A percentile compares a stretch with the other conserved stretches of the same genome.
phyloP scores from a whole-genome alignment of 2,113 vertebrate genomes.

The Canis aureus region DNA sequence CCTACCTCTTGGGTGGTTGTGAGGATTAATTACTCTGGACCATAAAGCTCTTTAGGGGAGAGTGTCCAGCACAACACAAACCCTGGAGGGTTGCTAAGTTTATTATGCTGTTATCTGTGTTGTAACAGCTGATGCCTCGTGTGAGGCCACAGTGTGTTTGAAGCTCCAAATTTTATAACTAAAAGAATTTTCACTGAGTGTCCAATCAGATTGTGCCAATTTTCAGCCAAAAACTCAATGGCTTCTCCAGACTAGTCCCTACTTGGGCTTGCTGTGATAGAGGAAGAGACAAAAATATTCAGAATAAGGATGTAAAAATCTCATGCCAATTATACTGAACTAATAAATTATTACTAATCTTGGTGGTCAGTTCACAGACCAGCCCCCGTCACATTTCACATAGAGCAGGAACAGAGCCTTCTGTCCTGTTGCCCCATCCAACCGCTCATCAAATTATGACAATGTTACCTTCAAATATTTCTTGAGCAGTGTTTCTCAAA shows the following conservation, averaged over 20 bases:
- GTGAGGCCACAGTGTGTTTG: neutral
- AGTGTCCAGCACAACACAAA: neutral
- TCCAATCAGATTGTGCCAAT: neutral
- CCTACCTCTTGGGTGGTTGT: neutral
- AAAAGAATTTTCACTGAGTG: neutral
- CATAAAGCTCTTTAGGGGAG: neutral
- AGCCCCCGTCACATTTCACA: neutral
- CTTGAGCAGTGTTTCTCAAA: neutral
- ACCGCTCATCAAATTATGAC: neutral
- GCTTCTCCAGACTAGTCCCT: neutral
- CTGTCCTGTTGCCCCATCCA: neutral
- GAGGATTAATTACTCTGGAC: neutral
- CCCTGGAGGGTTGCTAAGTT: neutral
- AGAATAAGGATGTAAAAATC: neutral
- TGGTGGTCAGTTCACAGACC: neutral
- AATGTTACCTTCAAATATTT: slow-evolving; percentile 15
- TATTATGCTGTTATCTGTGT: neutral
- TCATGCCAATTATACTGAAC: neutral
- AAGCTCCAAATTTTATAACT: neutral
- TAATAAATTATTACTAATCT: neutral
- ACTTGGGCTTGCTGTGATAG: neutral
- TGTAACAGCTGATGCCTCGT: neutral
- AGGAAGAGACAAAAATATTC: neutral
- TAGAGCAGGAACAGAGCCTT: neutral
- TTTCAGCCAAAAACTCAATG: neutral